Conservation (phyloP, 2,797 vertebrate species). For the Lycodopsis pacificus region DNA sequence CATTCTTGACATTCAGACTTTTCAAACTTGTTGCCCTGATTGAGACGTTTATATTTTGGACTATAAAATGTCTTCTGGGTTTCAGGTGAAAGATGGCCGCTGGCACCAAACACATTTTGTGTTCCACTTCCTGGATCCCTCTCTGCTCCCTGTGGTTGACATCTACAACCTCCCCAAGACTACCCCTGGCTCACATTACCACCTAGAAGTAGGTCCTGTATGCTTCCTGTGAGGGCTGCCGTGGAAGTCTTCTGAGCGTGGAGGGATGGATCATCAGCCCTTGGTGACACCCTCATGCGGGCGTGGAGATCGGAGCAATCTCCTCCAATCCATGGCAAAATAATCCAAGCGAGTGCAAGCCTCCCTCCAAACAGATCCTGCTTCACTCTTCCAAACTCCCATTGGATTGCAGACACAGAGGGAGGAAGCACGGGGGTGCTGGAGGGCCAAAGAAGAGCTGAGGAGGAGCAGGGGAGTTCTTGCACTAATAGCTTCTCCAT, state of each 20-base stretch:
- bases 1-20: conserved; percentile 3
- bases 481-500: conserved; percentile 80
- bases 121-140: conserved; percentile 91
- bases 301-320: conserved; percentile 51
- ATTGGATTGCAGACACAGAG: conserved; percentile 81
- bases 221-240: conserved; percentile 90
- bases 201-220: conserved; percentile 95
- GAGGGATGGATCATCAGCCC: conserved; percentile 48
- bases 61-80: neutral
- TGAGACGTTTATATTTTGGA: neutral
- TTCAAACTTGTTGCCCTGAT: neutral
- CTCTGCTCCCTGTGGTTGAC: conserved; percentile 91
- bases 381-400: conserved; percentile 74
- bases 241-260: conserved; percentile 29
- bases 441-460: conserved; percentile 56
- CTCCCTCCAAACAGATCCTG: conserved; percentile 60
- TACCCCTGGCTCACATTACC: conserved; percentile 88
- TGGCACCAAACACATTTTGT: conserved; percentile 95
- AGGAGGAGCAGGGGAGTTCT: conserved; percentile 75
- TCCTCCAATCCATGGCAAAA: conserved; percentile 50
- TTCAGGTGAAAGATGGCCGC: conserved; percentile 92
- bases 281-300: conserved; percentile 48
- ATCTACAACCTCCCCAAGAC: conserved; percentile 90
- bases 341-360: conserved; percentile 59
- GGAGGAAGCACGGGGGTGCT: conserved; percentile 59